Evolutionary conservation across 2,888 invertebrate genomes (phyloP).

Genomic region (Morinoia aosen): DNA sequence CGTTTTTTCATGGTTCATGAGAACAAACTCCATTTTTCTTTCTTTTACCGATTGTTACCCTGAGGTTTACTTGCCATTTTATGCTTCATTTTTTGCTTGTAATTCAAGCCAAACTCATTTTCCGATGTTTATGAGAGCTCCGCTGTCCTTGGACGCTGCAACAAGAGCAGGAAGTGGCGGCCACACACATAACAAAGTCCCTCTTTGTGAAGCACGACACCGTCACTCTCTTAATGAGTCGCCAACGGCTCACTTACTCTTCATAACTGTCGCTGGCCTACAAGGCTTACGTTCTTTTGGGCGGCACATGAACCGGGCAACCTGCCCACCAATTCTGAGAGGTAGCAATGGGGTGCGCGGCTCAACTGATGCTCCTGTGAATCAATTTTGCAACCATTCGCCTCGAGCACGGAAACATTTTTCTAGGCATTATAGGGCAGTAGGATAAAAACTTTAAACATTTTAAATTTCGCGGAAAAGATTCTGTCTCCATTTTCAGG

Average conservation of each 20-base stretch:
- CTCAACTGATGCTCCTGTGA: neutral
- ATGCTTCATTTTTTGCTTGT: neutral
- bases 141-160: neutral
- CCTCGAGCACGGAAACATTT: neutral
- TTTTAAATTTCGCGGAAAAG: too few species aligned
- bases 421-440: neutral
- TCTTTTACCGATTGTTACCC: neutral
- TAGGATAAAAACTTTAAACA: too few species aligned
- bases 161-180: neutral
- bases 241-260: neutral
- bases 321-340: neutral
- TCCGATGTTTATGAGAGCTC: neutral
- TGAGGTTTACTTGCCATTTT: neutral
- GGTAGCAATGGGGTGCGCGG: neutral
- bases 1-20: neutral
- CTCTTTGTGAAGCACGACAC: neutral
- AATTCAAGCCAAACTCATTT: neutral
- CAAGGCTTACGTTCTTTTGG: neutral
- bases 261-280: slow-evolving; percentile 15
- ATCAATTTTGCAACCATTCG: neutral
- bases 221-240: neutral
- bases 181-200: neutral
- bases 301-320: neutral
- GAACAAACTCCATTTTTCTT: neutral
- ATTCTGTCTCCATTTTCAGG: too few species aligned